Conservation (phyloP, 2,888 invertebrate genomes). For the Cryptops parisi region DNA sequence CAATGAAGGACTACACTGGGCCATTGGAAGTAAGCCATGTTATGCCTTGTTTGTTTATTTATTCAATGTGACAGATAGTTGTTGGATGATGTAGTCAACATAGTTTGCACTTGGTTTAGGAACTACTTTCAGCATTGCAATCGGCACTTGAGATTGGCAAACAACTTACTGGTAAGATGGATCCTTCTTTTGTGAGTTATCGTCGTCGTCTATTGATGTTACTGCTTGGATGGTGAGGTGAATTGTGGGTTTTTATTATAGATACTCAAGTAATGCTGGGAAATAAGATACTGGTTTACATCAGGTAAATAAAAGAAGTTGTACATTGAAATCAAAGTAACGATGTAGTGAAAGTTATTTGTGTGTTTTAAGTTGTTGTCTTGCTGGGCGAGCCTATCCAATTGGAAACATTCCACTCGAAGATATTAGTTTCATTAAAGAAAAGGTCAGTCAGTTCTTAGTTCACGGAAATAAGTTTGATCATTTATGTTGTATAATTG, state of each 20-base stretch:
- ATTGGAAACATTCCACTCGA: slow-evolving; percentile 47
- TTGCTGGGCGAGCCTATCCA: slow-evolving; percentile 74
- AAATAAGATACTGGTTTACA: slow-evolving; percentile 68
- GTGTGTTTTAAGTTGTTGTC: slow-evolving; percentile 43
- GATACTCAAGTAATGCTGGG: slow-evolving; percentile 45
- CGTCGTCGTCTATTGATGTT: too few relatives aligned
- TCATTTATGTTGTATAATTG: too few relatives aligned
- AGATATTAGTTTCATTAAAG: slow-evolving; percentile 25
- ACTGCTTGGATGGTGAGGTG: too few relatives aligned
- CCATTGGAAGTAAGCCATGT: slow-evolving; percentile 41
- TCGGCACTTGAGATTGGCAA: slow-evolving; percentile 21
- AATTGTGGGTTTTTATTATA: neutral
- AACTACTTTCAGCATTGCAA: slow-evolving; percentile 1
- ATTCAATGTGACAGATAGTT: neutral
- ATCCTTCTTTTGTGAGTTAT: neutral
- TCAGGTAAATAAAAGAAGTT: slow-evolving; percentile 37
- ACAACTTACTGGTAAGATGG: slow-evolving; percentile 24
- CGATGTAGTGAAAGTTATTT: too few relatives aligned
- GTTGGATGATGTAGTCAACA: neutral
- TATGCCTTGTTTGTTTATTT: neutral
- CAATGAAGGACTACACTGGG: slow-evolving; percentile 55
- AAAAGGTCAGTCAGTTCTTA: slow-evolving; percentile 32
- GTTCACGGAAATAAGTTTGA: neutral
- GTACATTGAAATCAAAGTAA: neutral
- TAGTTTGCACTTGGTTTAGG: neutral